Percentiles rank a stretch among this genome's conserved stretches.
phyloP scores from a whole-genome alignment of 2,113 vertebrate genomes.

The Sceloporus undulatus region DNA sequence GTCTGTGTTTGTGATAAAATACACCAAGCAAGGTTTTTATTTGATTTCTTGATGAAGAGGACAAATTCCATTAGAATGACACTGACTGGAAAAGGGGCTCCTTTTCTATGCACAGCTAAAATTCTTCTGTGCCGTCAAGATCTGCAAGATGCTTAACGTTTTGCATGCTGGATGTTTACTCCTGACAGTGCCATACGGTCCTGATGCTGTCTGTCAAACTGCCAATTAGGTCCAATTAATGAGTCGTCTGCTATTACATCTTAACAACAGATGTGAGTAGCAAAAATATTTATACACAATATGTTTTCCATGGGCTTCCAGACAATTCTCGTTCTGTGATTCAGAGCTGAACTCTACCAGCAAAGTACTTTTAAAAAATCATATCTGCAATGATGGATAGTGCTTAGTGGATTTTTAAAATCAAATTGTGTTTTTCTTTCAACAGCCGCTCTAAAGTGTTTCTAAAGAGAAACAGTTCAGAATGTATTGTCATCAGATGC shows the following conservation, averaged over 20 bases:
- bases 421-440: neutral
- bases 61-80: neutral
- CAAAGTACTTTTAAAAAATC: constrained; percentile 4
- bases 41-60: neutral
- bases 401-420: neutral
- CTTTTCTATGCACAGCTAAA: neutral
- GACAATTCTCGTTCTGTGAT: constrained; percentile 6
- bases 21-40: neutral
- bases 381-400: neutral
- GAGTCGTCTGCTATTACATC: constrained; percentile 1
- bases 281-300: constrained; percentile 6
- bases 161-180: constrained; percentile 1
- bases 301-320: constrained; percentile 4
- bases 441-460: neutral
- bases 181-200: neutral
- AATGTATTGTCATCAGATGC: neutral
- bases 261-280: constrained; percentile 32
- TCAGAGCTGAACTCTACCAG: neutral
- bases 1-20: neutral
- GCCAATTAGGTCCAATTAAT: neutral
- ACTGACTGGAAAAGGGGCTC: neutral
- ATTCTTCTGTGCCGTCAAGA: neutral
- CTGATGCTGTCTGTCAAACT: neutral
- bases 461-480: neutral
- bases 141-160: neutral